phyloP scores from a whole-genome alignment of 2,113 vertebrate genomes.

The Colaptes auratus region DNA sequence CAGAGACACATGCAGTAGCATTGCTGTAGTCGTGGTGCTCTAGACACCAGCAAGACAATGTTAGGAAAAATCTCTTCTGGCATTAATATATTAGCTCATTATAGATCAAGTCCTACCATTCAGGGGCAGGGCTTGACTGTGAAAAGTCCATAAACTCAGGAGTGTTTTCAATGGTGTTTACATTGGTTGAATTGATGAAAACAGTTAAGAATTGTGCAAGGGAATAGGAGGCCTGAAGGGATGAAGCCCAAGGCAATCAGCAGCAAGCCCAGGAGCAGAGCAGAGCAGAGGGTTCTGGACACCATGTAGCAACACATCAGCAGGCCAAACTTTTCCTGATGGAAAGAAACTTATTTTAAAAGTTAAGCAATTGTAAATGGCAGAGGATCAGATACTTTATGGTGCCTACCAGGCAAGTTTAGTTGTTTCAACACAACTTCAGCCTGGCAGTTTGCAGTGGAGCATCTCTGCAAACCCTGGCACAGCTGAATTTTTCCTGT shows the following conservation, averaged over 20 bases:
- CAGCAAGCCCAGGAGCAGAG: background rate
- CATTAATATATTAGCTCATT: background rate
- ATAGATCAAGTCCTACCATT: background rate
- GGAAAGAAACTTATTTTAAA: background rate
- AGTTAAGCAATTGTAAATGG: background rate
- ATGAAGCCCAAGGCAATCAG: background rate
- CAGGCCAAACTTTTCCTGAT: background rate
- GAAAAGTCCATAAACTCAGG: background rate
- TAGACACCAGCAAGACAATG: background rate
- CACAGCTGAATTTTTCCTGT: background rate
- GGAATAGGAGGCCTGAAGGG: background rate
- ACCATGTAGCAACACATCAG: background rate
- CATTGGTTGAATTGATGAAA: background rate
- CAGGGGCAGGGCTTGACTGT: background rate
- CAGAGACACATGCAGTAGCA: rapidly evolving
- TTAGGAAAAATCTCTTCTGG: background rate
- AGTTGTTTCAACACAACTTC: background rate
- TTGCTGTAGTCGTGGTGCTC: background rate
- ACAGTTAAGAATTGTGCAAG: background rate
- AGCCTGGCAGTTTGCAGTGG: background rate
- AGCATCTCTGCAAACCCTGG: background rate
- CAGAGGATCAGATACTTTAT: background rate
- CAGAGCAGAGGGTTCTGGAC: background rate
- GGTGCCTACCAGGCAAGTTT: background rate
- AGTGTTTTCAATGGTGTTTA: background rate